phyloP scores from a whole-genome alignment of 2,113 vertebrate species.

The Nothoprocta pentlandii region DNA sequence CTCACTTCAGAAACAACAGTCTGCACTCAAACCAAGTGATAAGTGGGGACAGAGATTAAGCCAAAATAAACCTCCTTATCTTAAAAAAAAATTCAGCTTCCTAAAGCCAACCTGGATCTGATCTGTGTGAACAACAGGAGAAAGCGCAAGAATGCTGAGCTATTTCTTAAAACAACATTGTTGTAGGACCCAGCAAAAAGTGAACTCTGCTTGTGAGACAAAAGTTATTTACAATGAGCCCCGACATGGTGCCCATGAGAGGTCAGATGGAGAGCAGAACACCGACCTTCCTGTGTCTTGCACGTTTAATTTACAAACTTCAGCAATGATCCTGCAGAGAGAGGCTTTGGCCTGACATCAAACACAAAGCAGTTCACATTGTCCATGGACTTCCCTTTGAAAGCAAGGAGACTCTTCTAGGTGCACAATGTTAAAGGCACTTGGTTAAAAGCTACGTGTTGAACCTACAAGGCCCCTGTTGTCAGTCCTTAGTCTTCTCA shows the following conservation, averaged over 20 bases:
- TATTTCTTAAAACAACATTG: slow-evolving; percentile 64
- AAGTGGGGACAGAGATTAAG: slow-evolving; percentile 36
- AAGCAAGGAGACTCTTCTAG: neutral
- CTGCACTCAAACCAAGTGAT: slow-evolving; percentile 33
- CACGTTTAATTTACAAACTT: slow-evolving; percentile 41
- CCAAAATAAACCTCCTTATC: slow-evolving; percentile 66
- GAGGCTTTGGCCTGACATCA: slow-evolving; percentile 22
- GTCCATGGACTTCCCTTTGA: slow-evolving; percentile 42
- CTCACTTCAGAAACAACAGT: slow-evolving; percentile 54
- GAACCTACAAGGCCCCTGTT: neutral
- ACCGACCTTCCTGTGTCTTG: neutral
- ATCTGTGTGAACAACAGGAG: slow-evolving; percentile 49
- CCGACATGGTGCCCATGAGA: neutral
- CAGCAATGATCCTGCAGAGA: neutral
- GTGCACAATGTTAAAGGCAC: neutral
- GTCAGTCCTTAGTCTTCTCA: neutral
- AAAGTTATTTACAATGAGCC: slow-evolving; percentile 34
- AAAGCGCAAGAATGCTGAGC: slow-evolving; percentile 29
- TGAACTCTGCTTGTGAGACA: neutral
- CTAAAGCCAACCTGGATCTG: slow-evolving; percentile 46
- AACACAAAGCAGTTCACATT: slow-evolving; percentile 17
- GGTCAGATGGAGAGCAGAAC: slow-evolving; percentile 46
- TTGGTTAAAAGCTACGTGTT: neutral
- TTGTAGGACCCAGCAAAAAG: slow-evolving; percentile 16
- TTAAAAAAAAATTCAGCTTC: slow-evolving; percentile 56